Base-by-base conservation (phyloP, 2,113 vertebrate species). In the Stegastes partitus region DNA sequence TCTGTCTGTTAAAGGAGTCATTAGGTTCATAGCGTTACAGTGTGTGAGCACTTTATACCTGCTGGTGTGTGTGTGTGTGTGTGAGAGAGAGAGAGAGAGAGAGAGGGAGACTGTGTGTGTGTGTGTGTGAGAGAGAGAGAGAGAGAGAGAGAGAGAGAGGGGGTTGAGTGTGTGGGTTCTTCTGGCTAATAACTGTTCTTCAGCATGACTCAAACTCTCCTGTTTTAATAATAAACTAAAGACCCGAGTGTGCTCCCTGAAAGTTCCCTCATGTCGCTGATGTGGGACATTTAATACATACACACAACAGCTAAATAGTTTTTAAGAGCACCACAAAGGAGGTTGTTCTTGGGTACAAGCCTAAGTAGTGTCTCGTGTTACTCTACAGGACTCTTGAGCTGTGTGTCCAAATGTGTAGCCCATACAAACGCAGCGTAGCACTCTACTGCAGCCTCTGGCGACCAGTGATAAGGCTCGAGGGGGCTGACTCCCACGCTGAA, bases 381-480 rank as follows among this genome's bases (percentile, higher is more conserved):
- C 57, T 59, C 10, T 37, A 49, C 11, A n/a, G 73, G 54, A 69
- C 59, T 56, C 57, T n/a, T 69, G 79, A 87, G 82, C 74, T 55
- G 64, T 87, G 83, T 88, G 80, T 89, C 81, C 82, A 92, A 83
- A 85, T 61, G 56, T 57, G 79, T 37, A 23, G 75, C 31, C 80
- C 81, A 19, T 64, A 68, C 84, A 83, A 82, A 86, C 19, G 2
- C 70, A 76, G 42, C 56, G 31, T 68, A 37, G 87, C 82, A 11
- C 81, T 86, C 70, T 85, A 39, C 81, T 74, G 81, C 79, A 84
- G 85, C 85, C 82, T 88, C 89, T 93, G 93, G 88, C 51, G 53
- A 55, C 68, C 21, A 18, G 63, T 11, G 90, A 93, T 92, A 92
- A 91, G 86, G 62, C 77, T 80, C 5, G 10, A 74, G 79, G 82